Conservation (phyloP, 30 jellyfish, hydroid and myxozoan genomes). For the Chironex yamaguchii region DNA sequence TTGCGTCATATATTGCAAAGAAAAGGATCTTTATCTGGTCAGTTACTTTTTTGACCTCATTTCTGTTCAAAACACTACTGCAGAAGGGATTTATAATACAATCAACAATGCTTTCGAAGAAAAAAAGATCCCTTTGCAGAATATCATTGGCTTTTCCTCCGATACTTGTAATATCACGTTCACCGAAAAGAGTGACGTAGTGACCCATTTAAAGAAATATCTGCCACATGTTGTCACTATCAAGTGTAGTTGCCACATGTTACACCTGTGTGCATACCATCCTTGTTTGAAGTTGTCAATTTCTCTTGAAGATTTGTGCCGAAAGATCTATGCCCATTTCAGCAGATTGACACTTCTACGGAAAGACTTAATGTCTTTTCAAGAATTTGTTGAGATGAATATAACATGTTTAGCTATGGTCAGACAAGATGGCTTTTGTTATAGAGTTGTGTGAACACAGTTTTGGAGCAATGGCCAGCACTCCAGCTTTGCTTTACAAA, state of each 20-base stretch:
- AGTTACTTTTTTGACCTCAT: slow-evolving; percentile 15
- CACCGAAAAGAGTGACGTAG: slow-evolving; percentile 11
- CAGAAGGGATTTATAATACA: slow-evolving; percentile 2
- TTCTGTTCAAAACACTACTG: background rate
- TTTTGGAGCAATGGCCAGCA: slow-evolving; percentile 61
- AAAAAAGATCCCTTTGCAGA: slow-evolving; percentile 35
- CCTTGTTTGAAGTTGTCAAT: slow-evolving; percentile 28
- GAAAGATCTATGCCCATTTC: slow-evolving; percentile 38
- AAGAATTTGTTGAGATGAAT: slow-evolving; percentile 61
- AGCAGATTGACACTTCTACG: slow-evolving; percentile 18
- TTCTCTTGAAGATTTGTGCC: slow-evolving; percentile 40
- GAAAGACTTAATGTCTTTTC: slow-evolving; percentile 13
- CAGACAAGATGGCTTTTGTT: slow-evolving; percentile 64
- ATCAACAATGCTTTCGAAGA: background rate
- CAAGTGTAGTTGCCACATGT: slow-evolving; percentile 38
- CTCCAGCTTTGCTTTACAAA: slow-evolving; percentile 37
- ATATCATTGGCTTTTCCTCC: slow-evolving; percentile 54
- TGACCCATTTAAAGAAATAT: slow-evolving; percentile 17
- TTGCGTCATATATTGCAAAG: slow-evolving; percentile 27
- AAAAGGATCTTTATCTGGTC: slow-evolving; percentile 6
- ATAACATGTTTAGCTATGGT: slow-evolving; percentile 53
- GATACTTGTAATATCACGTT: slow-evolving; percentile 56
- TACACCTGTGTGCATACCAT: slow-evolving; percentile 26
- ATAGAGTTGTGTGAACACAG: slow-evolving; percentile 30
- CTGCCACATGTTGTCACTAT: slow-evolving; percentile 21